Evolutionary conservation across 2,797 vertebrate genomes (phyloP).

Genomic region (Momotus momota): DNA sequence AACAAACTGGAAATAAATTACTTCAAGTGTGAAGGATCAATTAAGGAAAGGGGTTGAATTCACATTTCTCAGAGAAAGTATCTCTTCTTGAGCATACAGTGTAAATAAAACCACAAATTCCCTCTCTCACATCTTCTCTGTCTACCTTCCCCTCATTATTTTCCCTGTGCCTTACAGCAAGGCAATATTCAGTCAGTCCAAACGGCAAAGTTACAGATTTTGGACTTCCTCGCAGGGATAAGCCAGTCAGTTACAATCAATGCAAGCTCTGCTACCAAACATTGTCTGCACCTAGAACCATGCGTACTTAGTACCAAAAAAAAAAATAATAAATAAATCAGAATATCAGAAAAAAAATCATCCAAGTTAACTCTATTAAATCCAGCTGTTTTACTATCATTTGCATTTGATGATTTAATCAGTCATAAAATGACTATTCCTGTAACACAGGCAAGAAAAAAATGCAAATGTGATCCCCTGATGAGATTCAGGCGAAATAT

Average conservation of each 20-base stretch:
- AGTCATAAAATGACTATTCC: not conserved
- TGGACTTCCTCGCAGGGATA: not conserved
- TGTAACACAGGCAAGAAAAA: not conserved
- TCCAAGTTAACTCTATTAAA: not conserved
- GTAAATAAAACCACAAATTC: not conserved
- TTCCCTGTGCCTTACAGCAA: not conserved
- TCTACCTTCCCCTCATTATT: not conserved
- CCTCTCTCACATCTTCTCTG: not conserved
- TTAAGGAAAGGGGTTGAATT: not conserved
- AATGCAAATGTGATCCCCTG: not conserved
- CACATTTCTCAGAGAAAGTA: not conserved
- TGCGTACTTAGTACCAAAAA: not conserved
- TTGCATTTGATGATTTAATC: slow-evolving; percentile 5
- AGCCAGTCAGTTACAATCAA: not conserved
- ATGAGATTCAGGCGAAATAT: not conserved
- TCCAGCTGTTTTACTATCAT: not conserved
- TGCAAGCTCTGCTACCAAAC: not conserved
- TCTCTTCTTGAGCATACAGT: not conserved
- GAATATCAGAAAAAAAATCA: not conserved
- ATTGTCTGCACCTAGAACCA: not conserved
- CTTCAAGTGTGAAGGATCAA: not conserved
- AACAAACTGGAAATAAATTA: not conserved
- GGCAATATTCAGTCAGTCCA: not conserved
- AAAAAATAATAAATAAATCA: not conserved
- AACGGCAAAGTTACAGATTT: not conserved